Percentiles rank a stretch among this genome's conserved stretches.
Evolutionary conservation across 2,113 vertebrate species (phyloP).

Genomic region (Apteryx owenii): DNA sequence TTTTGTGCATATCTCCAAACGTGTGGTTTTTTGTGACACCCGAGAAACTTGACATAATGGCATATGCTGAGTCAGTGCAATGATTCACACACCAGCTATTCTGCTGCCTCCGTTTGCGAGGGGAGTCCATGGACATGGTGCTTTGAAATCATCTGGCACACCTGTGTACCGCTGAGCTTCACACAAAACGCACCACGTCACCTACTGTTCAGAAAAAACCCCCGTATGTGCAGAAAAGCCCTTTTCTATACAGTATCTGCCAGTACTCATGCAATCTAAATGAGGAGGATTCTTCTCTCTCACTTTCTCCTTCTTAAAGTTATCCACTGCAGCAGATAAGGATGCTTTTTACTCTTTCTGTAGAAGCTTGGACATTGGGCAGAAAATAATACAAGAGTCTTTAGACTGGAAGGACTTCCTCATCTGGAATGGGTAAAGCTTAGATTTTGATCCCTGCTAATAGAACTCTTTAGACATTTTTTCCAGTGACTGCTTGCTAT

Average conservation of each 20-base stretch:
- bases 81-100: rapidly evolving
- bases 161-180: rapidly evolving
- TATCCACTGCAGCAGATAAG: rapidly evolving
- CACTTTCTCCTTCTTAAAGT: background rate
- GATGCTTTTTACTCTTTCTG: background rate
- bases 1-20: rapidly evolving
- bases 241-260: background rate
- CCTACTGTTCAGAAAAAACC: background rate
- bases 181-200: background rate
- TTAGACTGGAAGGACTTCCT: background rate
- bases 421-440: background rate
- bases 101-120: background rate
- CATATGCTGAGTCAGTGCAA: rapidly evolving
- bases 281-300: rapidly evolving
- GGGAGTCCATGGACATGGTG: rapidly evolving
- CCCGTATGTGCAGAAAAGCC: background rate
- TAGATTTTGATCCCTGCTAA: background rate
- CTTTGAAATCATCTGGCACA: background rate
- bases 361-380: background rate
- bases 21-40: background rate
- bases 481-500: background rate
- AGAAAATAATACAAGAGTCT: background rate
- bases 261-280: rapidly evolving
- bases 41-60: rapidly evolving
- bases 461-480: background rate